Evolutionary conservation across 1,140 invertebrate genomes (phyloP), one percentile per base, ranked within the genome.

Genomic region (Drosophila nigromelanica): DNA sequence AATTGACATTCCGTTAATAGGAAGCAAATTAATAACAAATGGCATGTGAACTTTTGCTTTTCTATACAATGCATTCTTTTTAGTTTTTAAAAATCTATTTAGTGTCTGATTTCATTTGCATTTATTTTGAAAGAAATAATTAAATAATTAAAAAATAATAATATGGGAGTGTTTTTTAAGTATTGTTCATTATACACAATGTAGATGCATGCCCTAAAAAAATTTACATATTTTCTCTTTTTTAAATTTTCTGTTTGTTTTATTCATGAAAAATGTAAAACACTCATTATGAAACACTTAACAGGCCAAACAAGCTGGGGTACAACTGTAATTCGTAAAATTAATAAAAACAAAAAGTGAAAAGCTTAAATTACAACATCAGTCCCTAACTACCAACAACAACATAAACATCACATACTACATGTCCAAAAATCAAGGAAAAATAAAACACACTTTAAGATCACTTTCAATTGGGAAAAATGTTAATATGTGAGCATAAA

Each of bases 401-500:
- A n/a, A n/a, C n/a, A n/a, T n/a, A n/a, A n/a, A n/a, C n/a, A n/a
- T n/a, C n/a, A n/a, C n/a, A n/a, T n/a, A n/a, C n/a, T n/a, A n/a
- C n/a, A n/a, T n/a, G n/a, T n/a, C n/a, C n/a, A n/a, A n/a, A n/a
- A 47, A 51, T 63, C 54, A 56, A 67, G 48, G 70, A 66, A 80
- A 33, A 73, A 51, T 52, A 83, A 82, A 91, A 91, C 90, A 91
- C 90, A 91, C 90, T 91, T 91, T 91, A 91, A 91, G 90, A 87
- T 91, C 89, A 90, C 86, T 85, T 75, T 89, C 76, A 91, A 90
- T 91, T 91, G 90, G 90, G 90, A 91, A 91, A 91, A 91, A 91
- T 91, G 90, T 91, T 91, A 74, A 74, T 54, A 55, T 68, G 56
- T 37, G 48, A 71, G 79, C 76, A 76, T 73, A 43, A 72, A 73